A percentile compares a stretch with the other conserved stretches of the same genome.
These are phyloP conservation scores for Penaeus chinensis DNA, from an alignment of 1,140 invertebrate genomes.

Conservation along the genomic window DNA sequence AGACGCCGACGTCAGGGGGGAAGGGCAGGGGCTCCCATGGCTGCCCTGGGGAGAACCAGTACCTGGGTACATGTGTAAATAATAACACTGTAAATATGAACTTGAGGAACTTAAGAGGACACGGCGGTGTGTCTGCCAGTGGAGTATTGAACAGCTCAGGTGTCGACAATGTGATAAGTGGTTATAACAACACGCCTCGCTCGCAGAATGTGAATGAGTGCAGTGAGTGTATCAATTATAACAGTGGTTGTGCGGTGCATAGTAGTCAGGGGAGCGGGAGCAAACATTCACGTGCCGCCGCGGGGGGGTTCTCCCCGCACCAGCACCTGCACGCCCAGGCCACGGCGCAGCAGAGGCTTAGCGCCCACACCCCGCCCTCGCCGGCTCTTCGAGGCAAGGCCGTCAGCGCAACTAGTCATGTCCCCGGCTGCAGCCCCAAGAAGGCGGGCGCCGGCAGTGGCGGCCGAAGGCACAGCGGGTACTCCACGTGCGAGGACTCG, in stretches of 20 bases:
- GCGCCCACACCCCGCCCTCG: conserved; percentile 27
- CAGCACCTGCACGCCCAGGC: conserved; percentile 33
- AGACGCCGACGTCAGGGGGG: not conserved
- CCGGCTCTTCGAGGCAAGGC: not conserved
- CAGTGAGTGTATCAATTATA: conserved; percentile 17
- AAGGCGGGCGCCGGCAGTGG: not conserved
- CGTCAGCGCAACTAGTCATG: conserved; percentile 8
- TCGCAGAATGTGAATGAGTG: conserved; percentile 26
- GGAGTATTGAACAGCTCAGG: not conserved
- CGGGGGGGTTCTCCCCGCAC: conserved; percentile 37
- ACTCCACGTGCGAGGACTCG: conserved; percentile 36
- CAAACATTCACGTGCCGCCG: not conserved
- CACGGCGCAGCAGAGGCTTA: conserved; percentile 26
- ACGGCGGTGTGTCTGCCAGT: not conserved
- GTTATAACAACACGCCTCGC: conserved; percentile 18
- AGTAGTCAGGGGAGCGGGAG: not conserved
- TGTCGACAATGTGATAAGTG: not conserved
- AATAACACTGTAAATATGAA: conserved; percentile 39
- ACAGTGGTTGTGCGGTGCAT: not conserved
- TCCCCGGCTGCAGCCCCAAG: not conserved
- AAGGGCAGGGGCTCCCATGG: not conserved
- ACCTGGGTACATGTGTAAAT: conserved; percentile 27
- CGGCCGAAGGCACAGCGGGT: not conserved
- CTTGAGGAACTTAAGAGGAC: conserved; percentile 6
- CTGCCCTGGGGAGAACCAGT: not conserved